A percentile compares a stretch with the other conserved stretches of the same genome.
Evolutionary conservation across 2,113 vertebrate species (phyloP).

Genomic region (Telmatochromis brichardi): DNA sequence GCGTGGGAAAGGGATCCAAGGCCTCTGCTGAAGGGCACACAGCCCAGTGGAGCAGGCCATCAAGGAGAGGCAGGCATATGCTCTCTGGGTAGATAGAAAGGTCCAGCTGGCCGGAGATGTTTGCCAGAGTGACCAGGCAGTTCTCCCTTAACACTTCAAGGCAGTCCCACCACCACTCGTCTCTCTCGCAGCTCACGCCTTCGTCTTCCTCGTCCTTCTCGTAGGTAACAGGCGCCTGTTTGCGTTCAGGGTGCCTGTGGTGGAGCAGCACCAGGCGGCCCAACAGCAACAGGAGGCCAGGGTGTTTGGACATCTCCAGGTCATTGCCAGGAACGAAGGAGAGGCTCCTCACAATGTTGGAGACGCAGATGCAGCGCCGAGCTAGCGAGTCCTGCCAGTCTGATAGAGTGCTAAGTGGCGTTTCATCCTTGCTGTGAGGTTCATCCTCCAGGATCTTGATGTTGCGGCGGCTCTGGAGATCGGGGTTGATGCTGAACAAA

Average conservation of each 20-base stretch:
- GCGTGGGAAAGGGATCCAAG: slow-evolving; percentile 91
- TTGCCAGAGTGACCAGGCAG: slow-evolving; percentile 93
- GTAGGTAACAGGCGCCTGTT: slow-evolving; percentile 92
- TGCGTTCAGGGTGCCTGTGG: slow-evolving; percentile 94
- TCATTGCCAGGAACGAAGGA: slow-evolving; percentile 96
- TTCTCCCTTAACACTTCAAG: slow-evolving; percentile 95
- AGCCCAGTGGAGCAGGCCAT: slow-evolving; percentile 96
- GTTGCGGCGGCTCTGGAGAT: slow-evolving; percentile 79
- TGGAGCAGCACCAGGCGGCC: slow-evolving; percentile 93
- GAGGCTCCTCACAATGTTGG: slow-evolving; percentile 95
- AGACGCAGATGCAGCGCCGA: slow-evolving; percentile 91
- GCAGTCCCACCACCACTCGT: slow-evolving; percentile 99
- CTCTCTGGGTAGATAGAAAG: slow-evolving; percentile 94
- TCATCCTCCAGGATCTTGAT: slow-evolving; percentile 94
- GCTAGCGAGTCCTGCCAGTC: slow-evolving; percentile 96
- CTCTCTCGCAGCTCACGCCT: slow-evolving; percentile 88
- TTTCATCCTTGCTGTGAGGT: slow-evolving; percentile 96
- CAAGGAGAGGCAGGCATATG: slow-evolving; percentile 95
- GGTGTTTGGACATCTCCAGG: slow-evolving; percentile 95
- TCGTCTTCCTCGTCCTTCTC: slow-evolving; percentile 97
- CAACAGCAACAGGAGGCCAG: slow-evolving; percentile 90
- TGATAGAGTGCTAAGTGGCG: slow-evolving; percentile 87
- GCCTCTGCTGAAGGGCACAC: slow-evolving; percentile 98
- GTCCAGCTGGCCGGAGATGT: slow-evolving; percentile 98
- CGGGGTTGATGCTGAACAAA: slow-evolving; percentile 80